Conservation (phyloP, 2,113 vertebrate genomes). For the Labeo rohita region DNA sequence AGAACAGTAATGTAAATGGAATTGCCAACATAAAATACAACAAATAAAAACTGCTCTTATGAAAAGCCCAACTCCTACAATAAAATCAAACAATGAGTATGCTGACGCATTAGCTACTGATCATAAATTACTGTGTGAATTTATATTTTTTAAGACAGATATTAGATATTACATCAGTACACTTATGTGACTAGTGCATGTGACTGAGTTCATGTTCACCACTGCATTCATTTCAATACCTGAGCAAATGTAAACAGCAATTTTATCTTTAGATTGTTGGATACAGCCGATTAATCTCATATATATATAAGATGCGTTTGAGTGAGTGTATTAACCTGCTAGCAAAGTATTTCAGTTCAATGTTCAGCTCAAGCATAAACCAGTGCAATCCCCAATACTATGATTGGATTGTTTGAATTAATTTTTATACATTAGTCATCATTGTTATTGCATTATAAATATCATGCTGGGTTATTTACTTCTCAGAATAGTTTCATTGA, state of each 20-base stretch:
- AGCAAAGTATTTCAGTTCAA: neutral
- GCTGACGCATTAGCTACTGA: neutral
- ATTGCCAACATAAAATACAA: neutral
- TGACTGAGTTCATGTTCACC: neutral
- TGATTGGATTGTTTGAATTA: neutral
- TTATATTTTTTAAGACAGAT: neutral
- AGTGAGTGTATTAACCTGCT: neutral
- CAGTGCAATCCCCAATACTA: neutral
- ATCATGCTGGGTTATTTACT: neutral
- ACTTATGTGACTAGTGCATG: neutral
- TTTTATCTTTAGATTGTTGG: neutral
- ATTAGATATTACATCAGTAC: neutral
- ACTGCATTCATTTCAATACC: neutral
- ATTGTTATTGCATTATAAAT: neutral
- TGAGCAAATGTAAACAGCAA: neutral
- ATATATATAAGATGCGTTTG: neutral
- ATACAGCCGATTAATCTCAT: slow-evolving; percentile 14
- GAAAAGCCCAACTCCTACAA: neutral
- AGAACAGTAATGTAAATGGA: neutral
- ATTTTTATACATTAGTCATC: neutral
- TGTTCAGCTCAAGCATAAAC: neutral
- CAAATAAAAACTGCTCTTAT: neutral
- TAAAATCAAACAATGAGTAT: neutral
- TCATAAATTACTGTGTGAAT: neutral
- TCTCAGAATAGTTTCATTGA: neutral